phyloP scores from a whole-genome alignment of 1,140 invertebrate genomes.

The Microplitis mediator region DNA sequence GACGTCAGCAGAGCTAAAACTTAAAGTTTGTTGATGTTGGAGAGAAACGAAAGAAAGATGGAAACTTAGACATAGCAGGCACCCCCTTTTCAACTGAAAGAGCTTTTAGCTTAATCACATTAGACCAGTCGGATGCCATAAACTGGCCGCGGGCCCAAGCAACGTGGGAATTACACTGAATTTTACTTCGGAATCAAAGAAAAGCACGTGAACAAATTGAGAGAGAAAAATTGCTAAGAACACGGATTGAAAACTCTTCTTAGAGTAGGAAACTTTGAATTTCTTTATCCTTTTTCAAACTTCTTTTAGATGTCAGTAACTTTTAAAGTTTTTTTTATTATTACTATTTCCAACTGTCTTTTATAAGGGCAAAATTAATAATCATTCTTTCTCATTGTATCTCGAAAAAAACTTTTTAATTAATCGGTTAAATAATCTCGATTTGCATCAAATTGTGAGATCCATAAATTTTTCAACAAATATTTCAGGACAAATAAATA shows the following conservation, averaged over 20 bases:
- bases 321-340: background rate
- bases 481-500: too few relatives aligned
- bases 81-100: slow-evolving; percentile 27
- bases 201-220: slow-evolving; percentile 1
- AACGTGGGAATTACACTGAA: slow-evolving; percentile 39
- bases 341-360: background rate
- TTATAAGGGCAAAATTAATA: too few relatives aligned
- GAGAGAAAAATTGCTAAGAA: slow-evolving; percentile 3
- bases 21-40: background rate
- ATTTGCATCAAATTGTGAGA: too few relatives aligned
- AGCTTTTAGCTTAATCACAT: slow-evolving; percentile 43
- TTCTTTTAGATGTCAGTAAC: background rate
- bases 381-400: too few relatives aligned
- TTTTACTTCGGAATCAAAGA: slow-evolving; percentile 32
- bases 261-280: background rate
- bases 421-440: too few relatives aligned
- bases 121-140: slow-evolving; percentile 29
- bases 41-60: background rate
- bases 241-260: background rate
- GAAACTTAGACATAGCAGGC: slow-evolving; percentile 15
- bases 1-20: slow-evolving; percentile 3
- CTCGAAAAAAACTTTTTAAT: too few relatives aligned
- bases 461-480: too few relatives aligned
- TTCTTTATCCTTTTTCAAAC: background rate
- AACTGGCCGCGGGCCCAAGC: background rate